A percentile compares a stretch with the other conserved stretches of the same genome.
Evolutionary conservation across 2,113 vertebrate genomes (phyloP).

Genomic region (Fukomys damarensis): DNA sequence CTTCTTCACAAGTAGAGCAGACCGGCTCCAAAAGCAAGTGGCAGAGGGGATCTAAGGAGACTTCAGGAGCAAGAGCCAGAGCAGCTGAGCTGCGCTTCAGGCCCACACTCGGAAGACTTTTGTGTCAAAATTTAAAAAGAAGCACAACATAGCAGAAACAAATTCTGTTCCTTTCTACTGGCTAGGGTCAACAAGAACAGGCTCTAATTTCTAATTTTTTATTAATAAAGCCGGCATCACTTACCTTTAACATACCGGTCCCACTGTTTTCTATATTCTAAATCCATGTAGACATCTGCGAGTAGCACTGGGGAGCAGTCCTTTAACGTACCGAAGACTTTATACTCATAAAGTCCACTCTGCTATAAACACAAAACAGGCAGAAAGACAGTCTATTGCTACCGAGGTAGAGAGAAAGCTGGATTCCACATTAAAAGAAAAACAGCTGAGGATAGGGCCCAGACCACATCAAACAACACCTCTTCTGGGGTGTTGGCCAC

Average conservation of each 20-base stretch:
- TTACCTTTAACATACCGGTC: conserved; percentile 94
- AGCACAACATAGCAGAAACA: background rate
- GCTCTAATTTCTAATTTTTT: background rate
- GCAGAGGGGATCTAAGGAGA: background rate
- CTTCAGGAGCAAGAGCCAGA: background rate
- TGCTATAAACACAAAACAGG: conserved; percentile 84
- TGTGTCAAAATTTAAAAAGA: background rate
- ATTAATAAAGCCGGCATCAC: background rate
- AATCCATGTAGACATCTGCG: conserved; percentile 94
- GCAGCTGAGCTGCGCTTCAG: background rate
- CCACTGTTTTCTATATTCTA: conserved; percentile 93
- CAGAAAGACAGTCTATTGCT: conserved; percentile 53
- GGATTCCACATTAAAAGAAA: background rate
- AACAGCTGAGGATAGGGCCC: background rate
- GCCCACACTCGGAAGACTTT: background rate
- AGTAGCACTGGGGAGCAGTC: conserved; percentile 87
- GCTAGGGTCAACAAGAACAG: background rate
- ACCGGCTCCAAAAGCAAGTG: background rate
- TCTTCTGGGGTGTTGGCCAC: background rate
- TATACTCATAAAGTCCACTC: conserved; percentile 94
- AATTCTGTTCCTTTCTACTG: background rate
- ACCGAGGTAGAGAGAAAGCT: background rate
- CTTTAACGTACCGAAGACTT: conserved; percentile 90
- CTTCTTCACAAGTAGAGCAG: background rate
- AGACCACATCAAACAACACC: background rate